These are phyloP conservation scores for Rattus norvegicus DNA, from an alignment of 2,113 vertebrate species.

Conservation along the genomic window DNA sequence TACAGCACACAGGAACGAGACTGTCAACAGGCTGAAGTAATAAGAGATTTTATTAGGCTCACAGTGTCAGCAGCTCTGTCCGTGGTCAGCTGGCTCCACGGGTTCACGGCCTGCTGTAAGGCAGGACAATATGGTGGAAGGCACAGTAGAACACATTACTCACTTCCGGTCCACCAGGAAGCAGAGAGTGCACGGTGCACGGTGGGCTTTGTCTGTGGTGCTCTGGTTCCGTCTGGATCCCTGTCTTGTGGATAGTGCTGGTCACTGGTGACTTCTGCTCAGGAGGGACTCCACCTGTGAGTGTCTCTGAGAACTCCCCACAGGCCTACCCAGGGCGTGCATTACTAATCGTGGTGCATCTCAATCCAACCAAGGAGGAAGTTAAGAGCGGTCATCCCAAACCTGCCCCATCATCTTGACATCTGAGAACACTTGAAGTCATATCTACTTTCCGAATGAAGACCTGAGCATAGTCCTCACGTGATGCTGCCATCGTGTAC, in stretches of 20 bases:
- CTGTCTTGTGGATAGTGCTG: neutral
- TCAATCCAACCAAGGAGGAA: neutral
- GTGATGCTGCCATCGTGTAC: neutral
- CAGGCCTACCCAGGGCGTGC: neutral
- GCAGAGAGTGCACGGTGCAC: neutral
- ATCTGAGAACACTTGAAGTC: neutral
- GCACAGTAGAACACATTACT: too few species aligned
- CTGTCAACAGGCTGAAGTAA: neutral
- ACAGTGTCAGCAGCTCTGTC: neutral
- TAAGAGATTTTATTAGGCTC: neutral
- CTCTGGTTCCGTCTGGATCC: neutral
- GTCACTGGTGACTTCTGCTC: neutral
- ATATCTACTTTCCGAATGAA: neutral
- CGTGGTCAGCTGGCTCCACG: neutral
- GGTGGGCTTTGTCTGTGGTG: neutral
- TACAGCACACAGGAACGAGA: neutral
- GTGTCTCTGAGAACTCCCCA: neutral
- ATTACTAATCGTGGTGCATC: neutral
- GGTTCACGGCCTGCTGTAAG: neutral
- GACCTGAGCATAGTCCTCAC: neutral
- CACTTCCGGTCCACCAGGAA: neutral
- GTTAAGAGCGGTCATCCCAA: neutral
- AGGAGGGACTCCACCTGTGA: neutral
- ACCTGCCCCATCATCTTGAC: neutral
- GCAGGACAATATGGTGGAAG: neutral